Percentiles rank a stretch among this genome's conserved stretches.
phyloP scores from a whole-genome alignment of 2,797 vertebrate species.

The Thamnophis elegans region DNA sequence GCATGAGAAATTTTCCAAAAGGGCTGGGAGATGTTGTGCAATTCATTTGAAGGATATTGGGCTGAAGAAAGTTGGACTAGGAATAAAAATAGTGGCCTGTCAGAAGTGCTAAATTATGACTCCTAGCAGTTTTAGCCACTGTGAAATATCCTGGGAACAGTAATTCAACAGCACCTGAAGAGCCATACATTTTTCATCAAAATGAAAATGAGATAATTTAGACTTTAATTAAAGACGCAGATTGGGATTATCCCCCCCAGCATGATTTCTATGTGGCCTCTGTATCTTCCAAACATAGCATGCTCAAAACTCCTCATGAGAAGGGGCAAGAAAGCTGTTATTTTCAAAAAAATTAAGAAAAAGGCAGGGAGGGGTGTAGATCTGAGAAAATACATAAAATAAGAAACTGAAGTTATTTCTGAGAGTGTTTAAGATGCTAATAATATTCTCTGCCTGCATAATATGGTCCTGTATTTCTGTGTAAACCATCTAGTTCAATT shows the following conservation, averaged over 20 bases:
- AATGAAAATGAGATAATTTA: conserved; percentile 38
- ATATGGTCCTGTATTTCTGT: conserved; percentile 27
- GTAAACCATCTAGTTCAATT: conserved; percentile 24
- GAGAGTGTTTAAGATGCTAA: not conserved
- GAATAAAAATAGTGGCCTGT: not conserved
- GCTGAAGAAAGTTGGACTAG: not conserved
- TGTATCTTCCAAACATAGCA: not conserved
- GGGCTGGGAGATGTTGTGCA: not conserved
- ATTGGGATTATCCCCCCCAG: not conserved
- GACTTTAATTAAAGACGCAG: conserved; percentile 32
- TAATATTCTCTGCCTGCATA: conserved; percentile 6
- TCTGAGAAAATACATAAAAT: not conserved
- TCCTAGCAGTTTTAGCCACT: not conserved
- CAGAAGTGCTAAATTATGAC: not conserved
- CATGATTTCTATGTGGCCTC: conserved; percentile 38
- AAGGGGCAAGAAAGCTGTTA: not conserved
- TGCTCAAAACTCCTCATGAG: not conserved
- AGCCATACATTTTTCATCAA: not conserved
- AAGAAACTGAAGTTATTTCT: not conserved
- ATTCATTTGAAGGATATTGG: not conserved
- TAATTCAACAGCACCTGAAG: not conserved
- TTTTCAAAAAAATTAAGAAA: not conserved
- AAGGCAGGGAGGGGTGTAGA: too few relatives aligned
- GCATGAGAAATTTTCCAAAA: not conserved
- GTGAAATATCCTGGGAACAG: not conserved